Evolutionary conservation across 2,888 invertebrate genomes (phyloP).

Genomic region (Orthonevra nobilis): DNA sequence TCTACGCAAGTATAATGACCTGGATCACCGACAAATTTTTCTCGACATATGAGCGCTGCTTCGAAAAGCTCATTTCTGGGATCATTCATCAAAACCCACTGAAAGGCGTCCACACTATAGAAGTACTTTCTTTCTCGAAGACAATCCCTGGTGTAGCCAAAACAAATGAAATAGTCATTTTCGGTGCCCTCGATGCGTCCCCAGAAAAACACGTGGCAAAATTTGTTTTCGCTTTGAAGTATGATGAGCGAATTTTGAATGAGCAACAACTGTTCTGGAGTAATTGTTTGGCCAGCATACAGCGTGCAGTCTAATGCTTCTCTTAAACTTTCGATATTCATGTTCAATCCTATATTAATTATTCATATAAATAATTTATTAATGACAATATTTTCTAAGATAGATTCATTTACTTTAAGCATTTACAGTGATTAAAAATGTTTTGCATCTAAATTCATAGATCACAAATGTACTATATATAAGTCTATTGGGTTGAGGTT

Average conservation of each 20-base stretch:
- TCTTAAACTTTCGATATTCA: constrained; percentile 78
- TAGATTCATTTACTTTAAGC: too few species aligned
- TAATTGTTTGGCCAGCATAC: constrained; percentile 85
- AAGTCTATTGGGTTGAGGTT: too few species aligned
- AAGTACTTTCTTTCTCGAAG: constrained; percentile 87
- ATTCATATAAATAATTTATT: too few species aligned
- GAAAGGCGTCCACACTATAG: constrained; percentile 87
- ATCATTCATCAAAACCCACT: constrained; percentile 84
- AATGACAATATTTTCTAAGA: too few species aligned
- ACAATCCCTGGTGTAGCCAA: constrained; percentile 88
- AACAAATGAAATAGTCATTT: constrained; percentile 91
- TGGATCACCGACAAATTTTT: constrained; percentile 78
- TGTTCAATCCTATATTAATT: too few species aligned
- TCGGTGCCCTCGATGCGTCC: constrained; percentile 89
- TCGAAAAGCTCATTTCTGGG: constrained; percentile 78
- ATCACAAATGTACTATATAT: too few species aligned
- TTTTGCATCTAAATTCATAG: too few species aligned
- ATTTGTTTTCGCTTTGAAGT: constrained; percentile 92
- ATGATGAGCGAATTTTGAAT: constrained; percentile 89
- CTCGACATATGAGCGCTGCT: constrained; percentile 75
- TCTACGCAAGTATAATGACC: constrained; percentile 74
- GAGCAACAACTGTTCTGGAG: constrained; percentile 86
- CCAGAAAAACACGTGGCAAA: constrained; percentile 91
- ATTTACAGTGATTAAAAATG: too few species aligned
- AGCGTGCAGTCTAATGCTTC: constrained; percentile 78